These are phyloP conservation scores for Digitonthophagus gazella DNA, from an alignment of 2,888 invertebrate genomes.

Conservation along the genomic window DNA sequence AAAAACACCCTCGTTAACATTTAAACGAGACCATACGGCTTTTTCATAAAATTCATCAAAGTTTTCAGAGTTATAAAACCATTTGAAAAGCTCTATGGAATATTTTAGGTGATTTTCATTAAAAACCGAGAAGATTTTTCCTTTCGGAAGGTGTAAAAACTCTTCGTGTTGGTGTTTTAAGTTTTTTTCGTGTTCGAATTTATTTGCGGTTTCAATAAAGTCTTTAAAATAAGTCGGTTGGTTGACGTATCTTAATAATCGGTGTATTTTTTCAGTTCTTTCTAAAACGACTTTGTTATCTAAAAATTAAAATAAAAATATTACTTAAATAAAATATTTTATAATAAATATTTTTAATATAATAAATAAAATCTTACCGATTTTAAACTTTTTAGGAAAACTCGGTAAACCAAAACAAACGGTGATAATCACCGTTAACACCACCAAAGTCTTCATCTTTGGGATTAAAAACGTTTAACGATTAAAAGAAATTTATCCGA, in stretches of 20 bases:
- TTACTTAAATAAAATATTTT: too few species aligned
- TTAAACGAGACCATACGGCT: conserved; percentile 65
- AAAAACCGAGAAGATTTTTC: conserved; percentile 61
- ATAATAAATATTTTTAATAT: background rate
- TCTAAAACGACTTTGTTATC: conserved; percentile 34
- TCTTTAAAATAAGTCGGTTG: conserved; percentile 60
- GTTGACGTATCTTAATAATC: conserved; percentile 61
- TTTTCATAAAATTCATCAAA: conserved; percentile 68
- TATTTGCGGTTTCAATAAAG: conserved; percentile 57
- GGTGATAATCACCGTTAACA: conserved; percentile 26
- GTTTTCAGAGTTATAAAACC: conserved; percentile 68
- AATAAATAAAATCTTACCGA: conserved; percentile 46
- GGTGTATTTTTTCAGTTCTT: conserved; percentile 53
- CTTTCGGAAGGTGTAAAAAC: conserved; percentile 59
- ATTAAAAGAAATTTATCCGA: too few species aligned
- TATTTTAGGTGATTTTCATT: conserved; percentile 62
- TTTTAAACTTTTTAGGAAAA: conserved; percentile 42
- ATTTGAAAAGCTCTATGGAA: conserved; percentile 62
- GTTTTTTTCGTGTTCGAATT: too few species aligned
- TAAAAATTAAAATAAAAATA: conserved; percentile 16
- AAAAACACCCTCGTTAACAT: conserved; percentile 68
- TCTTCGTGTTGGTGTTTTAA: too few species aligned
- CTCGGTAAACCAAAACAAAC: conserved; percentile 21
- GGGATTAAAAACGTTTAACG: background rate
- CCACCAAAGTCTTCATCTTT: conserved; percentile 22